Evolutionary conservation across 2,113 vertebrate species (phyloP).

Genomic region (Mugil cephalus): DNA sequence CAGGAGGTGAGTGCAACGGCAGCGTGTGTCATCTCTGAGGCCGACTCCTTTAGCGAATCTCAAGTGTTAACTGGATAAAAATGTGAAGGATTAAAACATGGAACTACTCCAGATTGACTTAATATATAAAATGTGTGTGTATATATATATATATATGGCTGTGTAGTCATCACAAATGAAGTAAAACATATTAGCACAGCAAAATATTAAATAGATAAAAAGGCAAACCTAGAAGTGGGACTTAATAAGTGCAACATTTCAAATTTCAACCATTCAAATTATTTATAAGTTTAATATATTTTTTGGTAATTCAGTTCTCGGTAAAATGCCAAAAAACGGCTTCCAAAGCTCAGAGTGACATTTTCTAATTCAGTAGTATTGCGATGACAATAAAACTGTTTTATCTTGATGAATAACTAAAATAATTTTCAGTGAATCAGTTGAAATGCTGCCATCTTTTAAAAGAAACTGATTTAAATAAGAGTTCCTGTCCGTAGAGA

Average conservation of each 20-base stretch:
- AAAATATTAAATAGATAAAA: background rate
- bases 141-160: too few species aligned
- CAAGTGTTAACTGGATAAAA: background rate
- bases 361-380: background rate
- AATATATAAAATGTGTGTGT: too few species aligned
- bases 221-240: background rate
- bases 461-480: background rate
- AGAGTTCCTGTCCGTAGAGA: too few species aligned
- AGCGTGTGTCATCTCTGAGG: constrained; percentile 9
- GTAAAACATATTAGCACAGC: constrained; percentile 1
- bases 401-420: background rate
- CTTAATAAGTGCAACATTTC: background rate
- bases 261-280: background rate
- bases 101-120: background rate
- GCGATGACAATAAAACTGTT: background rate
- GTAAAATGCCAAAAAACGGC: background rate
- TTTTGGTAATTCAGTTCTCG: background rate
- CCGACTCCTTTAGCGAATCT: background rate
- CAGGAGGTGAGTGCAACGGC: background rate
- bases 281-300: background rate
- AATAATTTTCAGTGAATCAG: background rate
- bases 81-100: background rate
- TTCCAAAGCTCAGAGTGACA: background rate
- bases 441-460: background rate
- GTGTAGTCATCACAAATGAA: background rate